Evolutionary conservation across 2,113 vertebrate species (phyloP).

Genomic region (Micronycteris hirsuta): DNA sequence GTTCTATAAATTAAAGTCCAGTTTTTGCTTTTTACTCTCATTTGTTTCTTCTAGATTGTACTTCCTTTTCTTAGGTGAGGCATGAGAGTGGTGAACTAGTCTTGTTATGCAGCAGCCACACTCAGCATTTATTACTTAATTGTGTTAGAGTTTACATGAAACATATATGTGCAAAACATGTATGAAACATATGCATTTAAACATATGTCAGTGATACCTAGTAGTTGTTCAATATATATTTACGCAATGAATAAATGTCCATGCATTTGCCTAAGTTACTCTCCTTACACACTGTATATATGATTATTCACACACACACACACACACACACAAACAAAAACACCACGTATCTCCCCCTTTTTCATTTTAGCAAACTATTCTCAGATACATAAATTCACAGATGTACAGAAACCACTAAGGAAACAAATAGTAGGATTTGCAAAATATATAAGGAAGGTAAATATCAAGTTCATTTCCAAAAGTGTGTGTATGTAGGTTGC

Average conservation of each 20-base stretch:
- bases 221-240: neutral
- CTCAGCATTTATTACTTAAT: neutral
- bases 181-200: neutral
- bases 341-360: neutral
- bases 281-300: neutral
- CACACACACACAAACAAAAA: neutral
- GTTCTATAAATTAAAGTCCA: neutral
- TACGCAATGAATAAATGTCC: neutral
- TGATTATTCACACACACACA: neutral
- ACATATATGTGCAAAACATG: neutral
- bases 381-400: constrained; percentile 21
- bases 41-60: neutral
- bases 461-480: neutral
- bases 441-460: constrained; percentile 2
- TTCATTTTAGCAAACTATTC: constrained; percentile 35
- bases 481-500: neutral
- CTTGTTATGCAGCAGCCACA: neutral
- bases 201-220: neutral
- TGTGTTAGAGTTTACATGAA: neutral
- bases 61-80: neutral
- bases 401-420: neutral
- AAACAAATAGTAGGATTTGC: neutral
- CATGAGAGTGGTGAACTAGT: neutral
- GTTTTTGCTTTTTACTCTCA: neutral
- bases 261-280: neutral